These are phyloP conservation scores for Drosophila cracens DNA, from an alignment of 2,888 invertebrate genomes.

Conservation along the genomic window DNA sequence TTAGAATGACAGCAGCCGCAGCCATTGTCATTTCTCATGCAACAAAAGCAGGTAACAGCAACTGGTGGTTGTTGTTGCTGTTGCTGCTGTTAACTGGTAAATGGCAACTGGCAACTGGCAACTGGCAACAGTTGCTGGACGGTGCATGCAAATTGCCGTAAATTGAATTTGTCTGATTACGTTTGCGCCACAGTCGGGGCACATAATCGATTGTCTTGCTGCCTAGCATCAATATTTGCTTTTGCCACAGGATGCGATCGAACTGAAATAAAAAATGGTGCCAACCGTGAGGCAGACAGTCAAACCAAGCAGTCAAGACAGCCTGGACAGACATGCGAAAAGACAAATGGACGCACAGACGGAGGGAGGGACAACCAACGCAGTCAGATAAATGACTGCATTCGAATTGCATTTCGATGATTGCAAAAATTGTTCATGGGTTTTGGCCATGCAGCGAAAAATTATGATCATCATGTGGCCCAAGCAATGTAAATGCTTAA, in stretches of 20 bases:
- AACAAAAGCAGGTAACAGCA: constrained; percentile 25
- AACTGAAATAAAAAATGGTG: constrained; percentile 70
- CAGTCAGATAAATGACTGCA: constrained; percentile 78
- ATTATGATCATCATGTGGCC: constrained; percentile 65
- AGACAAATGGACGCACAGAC: background rate
- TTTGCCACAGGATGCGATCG: constrained; percentile 59
- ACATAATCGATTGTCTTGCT: constrained; percentile 71
- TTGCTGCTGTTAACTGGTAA: constrained; percentile 30
- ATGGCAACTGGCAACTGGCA: constrained; percentile 31
- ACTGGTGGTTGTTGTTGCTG: background rate
- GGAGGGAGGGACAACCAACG: constrained; percentile 12
- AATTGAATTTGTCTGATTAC: constrained; percentile 80
- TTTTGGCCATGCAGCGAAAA: constrained; percentile 52
- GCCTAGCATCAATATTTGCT: constrained; percentile 69
- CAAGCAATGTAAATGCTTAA: constrained; percentile 58
- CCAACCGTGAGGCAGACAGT: constrained; percentile 41
- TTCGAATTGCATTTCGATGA: constrained; percentile 80
- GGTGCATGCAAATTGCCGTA: constrained; percentile 77
- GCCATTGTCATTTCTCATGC: constrained; percentile 75
- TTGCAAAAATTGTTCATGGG: constrained; percentile 69
- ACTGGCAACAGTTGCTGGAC: constrained; percentile 32
- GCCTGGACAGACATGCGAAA: constrained; percentile 22
- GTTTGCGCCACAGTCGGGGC: constrained; percentile 60
- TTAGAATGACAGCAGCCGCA: constrained; percentile 71
- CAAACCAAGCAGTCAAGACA: constrained; percentile 12